A percentile compares a stretch with the other conserved stretches of the same genome.
phyloP scores from a whole-genome alignment of 2,888 invertebrate species.

The Lithophane socia region DNA sequence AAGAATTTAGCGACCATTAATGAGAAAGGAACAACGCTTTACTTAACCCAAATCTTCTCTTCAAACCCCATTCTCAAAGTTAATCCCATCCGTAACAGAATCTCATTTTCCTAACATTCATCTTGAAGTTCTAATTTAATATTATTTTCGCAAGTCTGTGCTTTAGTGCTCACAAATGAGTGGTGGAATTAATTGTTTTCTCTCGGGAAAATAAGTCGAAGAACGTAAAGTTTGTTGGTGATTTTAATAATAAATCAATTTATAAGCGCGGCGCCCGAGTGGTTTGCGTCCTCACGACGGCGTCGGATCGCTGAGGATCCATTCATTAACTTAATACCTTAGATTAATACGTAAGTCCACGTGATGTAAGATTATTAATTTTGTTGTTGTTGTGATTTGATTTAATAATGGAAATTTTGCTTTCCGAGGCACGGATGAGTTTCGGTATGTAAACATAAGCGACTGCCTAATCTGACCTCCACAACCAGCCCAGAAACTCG shows the following conservation, averaged over 20 bases:
- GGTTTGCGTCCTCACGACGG: slow-evolving; percentile 22
- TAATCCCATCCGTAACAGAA: background rate
- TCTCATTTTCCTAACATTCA: slow-evolving; percentile 22
- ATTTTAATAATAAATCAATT: slow-evolving; percentile 75
- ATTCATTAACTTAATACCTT: slow-evolving; percentile 64
- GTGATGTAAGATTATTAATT: slow-evolving; percentile 31
- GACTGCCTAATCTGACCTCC: too few species aligned
- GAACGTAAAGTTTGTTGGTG: slow-evolving; percentile 58
- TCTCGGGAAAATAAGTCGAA: slow-evolving; percentile 50
- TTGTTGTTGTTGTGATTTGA: background rate
- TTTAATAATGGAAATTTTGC: too few species aligned
- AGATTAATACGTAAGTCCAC: slow-evolving; percentile 48
- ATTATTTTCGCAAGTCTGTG: slow-evolving; percentile 54
- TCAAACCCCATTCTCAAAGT: background rate
- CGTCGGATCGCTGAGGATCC: slow-evolving; percentile 38
- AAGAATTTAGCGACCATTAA: background rate
- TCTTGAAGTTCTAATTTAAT: slow-evolving; percentile 38
- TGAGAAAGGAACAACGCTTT: background rate
- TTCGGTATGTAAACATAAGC: too few species aligned
- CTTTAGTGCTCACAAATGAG: slow-evolving; percentile 45
- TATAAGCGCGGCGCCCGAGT: slow-evolving; percentile 64
- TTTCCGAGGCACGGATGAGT: too few species aligned
- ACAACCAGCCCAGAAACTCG: too few species aligned
- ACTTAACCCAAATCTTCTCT: background rate
- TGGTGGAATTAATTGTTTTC: slow-evolving; percentile 57